A percentile compares a stretch with the other conserved stretches of the same genome.
Conservation (phyloP, 2,888 invertebrate genomes). For the Junonia oenone region DNA sequence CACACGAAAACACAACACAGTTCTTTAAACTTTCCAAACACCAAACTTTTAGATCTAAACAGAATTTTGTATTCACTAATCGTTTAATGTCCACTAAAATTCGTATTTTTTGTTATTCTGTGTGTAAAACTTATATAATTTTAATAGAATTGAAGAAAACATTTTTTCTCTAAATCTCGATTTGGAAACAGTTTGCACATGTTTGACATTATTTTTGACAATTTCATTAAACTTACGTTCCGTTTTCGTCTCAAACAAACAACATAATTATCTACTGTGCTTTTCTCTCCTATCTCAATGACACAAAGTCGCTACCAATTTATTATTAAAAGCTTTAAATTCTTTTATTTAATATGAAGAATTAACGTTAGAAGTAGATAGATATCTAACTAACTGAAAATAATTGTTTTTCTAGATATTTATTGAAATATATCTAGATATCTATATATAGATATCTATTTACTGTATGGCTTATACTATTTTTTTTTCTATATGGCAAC, state of each 20-base stretch:
- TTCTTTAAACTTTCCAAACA: not conserved
- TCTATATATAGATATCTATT: too few species aligned
- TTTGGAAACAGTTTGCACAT: conserved; percentile 10
- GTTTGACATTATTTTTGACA: conserved; percentile 14
- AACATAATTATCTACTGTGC: too few species aligned
- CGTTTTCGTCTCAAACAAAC: not conserved
- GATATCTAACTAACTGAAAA: too few species aligned
- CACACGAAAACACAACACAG: not conserved
- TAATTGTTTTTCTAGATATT: too few species aligned
- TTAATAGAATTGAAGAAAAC: not conserved
- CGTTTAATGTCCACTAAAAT: not conserved
- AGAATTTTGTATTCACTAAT: not conserved
- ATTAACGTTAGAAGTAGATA: too few species aligned
- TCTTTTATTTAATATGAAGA: too few species aligned
- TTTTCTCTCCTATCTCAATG: too few species aligned
- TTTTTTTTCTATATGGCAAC: conserved; percentile 8
- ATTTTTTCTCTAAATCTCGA: not conserved
- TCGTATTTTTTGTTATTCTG: not conserved
- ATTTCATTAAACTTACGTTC: conserved; percentile 1
- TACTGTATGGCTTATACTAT: too few species aligned
- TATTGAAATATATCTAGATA: too few species aligned
- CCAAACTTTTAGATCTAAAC: not conserved
- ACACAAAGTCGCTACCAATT: too few species aligned
- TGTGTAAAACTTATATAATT: not conserved
- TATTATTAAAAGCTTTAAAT: too few species aligned